A percentile compares a stretch with the other conserved stretches of the same genome.
phyloP scores from a whole-genome alignment of 2,113 vertebrate genomes.

The Sardina pilchardus region DNA sequence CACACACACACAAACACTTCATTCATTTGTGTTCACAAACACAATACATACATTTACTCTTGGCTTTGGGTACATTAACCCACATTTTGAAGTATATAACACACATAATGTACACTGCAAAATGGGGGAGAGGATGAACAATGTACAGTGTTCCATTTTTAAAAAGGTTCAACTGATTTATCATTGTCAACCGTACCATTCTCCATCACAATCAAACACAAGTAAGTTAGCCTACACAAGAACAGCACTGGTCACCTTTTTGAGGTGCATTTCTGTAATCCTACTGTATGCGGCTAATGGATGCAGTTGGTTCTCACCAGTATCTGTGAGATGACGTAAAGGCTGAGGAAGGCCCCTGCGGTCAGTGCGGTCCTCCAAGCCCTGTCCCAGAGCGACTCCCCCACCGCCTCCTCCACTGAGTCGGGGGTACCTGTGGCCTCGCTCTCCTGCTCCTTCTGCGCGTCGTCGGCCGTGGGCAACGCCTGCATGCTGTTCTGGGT shows the following conservation, averaged over 20 bases:
- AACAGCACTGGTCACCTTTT: not conserved
- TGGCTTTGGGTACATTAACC: not conserved
- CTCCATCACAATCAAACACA: too few relatives aligned
- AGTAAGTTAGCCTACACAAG: too few relatives aligned
- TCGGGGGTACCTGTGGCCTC: slow-evolving; percentile 31
- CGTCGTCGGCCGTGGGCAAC: slow-evolving; percentile 43
- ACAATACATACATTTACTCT: not conserved
- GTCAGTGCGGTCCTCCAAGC: slow-evolving; percentile 74
- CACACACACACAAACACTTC: not conserved
- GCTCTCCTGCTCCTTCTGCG: slow-evolving; percentile 47
- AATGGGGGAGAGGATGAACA: not conserved
- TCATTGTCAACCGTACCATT: too few relatives aligned
- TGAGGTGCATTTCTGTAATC: not conserved
- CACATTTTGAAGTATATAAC: not conserved
- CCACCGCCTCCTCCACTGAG: slow-evolving; percentile 39
- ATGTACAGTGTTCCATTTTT: not conserved
- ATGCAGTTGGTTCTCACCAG: slow-evolving; percentile 73
- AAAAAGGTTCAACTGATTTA: too few relatives aligned
- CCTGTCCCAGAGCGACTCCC: slow-evolving; percentile 61
- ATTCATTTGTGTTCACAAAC: not conserved
- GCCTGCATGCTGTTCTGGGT: slow-evolving; percentile 51
- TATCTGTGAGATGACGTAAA: slow-evolving; percentile 85
- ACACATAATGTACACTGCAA: not conserved
- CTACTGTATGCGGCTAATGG: not conserved
- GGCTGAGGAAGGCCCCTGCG: slow-evolving; percentile 74